Conservation (phyloP, 2,888 invertebrate genomes). For the Aphrophora alni region DNA sequence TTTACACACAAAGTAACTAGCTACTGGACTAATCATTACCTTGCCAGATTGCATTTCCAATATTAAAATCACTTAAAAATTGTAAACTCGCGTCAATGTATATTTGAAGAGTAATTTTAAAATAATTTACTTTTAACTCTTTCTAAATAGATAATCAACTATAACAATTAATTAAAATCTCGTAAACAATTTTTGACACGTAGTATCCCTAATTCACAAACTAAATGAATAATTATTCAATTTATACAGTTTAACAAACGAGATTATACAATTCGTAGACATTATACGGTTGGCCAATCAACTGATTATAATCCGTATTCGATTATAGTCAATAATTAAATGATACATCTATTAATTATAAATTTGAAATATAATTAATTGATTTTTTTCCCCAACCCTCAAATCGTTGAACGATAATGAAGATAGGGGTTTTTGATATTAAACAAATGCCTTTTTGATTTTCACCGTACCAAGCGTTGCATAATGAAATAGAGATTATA, state of each 20-base stretch:
- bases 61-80: too few relatives aligned
- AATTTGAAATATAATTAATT: neutral
- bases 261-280: neutral
- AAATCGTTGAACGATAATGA: neutral
- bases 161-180: too few relatives aligned
- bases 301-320: neutral
- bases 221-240: neutral
- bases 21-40: too few relatives aligned
- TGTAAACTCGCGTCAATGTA: too few relatives aligned
- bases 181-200: neutral
- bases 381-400: neutral
- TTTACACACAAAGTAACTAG: too few relatives aligned
- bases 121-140: too few relatives aligned
- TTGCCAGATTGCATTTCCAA: too few relatives aligned
- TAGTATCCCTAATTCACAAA: neutral
- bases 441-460: slow-evolving; percentile 38
- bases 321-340: neutral
- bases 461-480: neutral
- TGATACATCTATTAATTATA: neutral
- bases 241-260: neutral
- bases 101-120: too few relatives aligned
- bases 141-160: too few relatives aligned
- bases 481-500: neutral
- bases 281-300: neutral
- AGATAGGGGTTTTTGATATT: neutral